These are phyloP conservation scores for Labrus mixtus DNA, from an alignment of 2,113 vertebrate species.

Conservation along the genomic window DNA sequence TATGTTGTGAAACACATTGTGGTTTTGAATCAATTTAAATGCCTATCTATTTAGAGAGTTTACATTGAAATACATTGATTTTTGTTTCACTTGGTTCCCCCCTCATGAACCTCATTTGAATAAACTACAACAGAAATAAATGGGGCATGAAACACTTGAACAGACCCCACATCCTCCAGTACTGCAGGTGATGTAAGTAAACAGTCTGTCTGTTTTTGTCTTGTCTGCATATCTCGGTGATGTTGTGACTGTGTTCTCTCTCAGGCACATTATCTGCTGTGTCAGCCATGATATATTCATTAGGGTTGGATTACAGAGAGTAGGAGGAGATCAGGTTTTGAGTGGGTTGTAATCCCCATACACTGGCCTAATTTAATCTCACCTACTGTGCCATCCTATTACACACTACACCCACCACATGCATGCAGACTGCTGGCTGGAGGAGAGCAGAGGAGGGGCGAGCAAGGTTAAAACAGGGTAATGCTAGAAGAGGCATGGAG, in stretches of 20 bases:
- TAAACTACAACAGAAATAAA: slow-evolving; percentile 47
- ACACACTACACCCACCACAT: slow-evolving; percentile 75
- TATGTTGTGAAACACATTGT: background rate
- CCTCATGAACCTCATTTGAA: slow-evolving; percentile 46
- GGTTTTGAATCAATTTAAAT: slow-evolving; percentile 31
- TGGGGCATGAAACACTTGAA: slow-evolving; percentile 34
- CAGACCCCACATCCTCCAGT: slow-evolving; percentile 32
- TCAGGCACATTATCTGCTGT: slow-evolving; percentile 66
- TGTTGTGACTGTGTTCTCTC: slow-evolving; percentile 63
- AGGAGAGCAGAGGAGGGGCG: slow-evolving; percentile 39
- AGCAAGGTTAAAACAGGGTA: slow-evolving; percentile 60
- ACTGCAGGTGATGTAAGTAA: slow-evolving; percentile 40
- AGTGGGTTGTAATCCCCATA: slow-evolving; percentile 84
- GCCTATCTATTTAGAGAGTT: slow-evolving; percentile 50
- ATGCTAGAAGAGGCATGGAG: slow-evolving; percentile 44
- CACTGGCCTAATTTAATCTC: slow-evolving; percentile 85
- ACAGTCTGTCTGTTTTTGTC: slow-evolving; percentile 33
- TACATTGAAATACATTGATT: slow-evolving; percentile 64
- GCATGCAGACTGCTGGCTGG: slow-evolving; percentile 27
- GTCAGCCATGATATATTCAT: slow-evolving; percentile 84
- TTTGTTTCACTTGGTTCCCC: slow-evolving; percentile 28
- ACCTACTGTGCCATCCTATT: slow-evolving; percentile 84
- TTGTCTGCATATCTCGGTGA: slow-evolving; percentile 29
- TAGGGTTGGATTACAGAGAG: slow-evolving; percentile 82
- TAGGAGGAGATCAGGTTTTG: slow-evolving; percentile 80